Base-by-base conservation (phyloP, 2,888 invertebrate genomes). In the Cordilura impudica region DNA sequence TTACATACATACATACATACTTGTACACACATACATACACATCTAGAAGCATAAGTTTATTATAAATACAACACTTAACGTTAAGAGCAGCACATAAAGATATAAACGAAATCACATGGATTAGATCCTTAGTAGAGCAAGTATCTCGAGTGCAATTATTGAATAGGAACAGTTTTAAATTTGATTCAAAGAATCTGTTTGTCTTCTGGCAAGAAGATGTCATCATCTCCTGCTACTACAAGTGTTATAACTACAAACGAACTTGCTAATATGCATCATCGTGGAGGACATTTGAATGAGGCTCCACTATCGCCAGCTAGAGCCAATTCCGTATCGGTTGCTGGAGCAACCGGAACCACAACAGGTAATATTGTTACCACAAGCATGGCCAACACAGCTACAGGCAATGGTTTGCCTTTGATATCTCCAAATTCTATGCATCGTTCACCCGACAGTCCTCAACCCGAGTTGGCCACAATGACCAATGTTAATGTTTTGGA, bases 401-500 rank as follows among this genome's bases (percentile, higher is more conserved):
- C 87, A n/a, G 81, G 86, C 45, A 89, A 89, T 85, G 88, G 88
- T 21, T 84, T 90, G 26, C 86, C 89, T 2, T 83, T 89, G 14
- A 78, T 89, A 54, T 86, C 89, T 14, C 83, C 85, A 54, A 84
- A 84, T 79, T 85, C 87, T 14, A 89, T 90, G 85, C 89, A 89
- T 69, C 88, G 87, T 58, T 89, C 89, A 10, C 92, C 93, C 51
- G 93, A 93, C 61, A 90, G 93, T 90, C 94, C 93, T 84, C 94
- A 94, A 84, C 93, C 94, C 81, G 94, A 96, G 90, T 91, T 96
- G 83, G 95, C 95, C 83, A 96, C 95, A 86, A 96, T 96, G 96
- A 96, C 95, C 79, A 95, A 96, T 72, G 96, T 96, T 82, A 95
- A 95, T 86, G 95, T 95, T 39, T 92, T 95, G 84, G 95, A 95